Evolutionary conservation across 2,888 invertebrate genomes (phyloP), one percentile per base, ranked within the genome.

Genomic region (Gastrophysa polygoni): DNA sequence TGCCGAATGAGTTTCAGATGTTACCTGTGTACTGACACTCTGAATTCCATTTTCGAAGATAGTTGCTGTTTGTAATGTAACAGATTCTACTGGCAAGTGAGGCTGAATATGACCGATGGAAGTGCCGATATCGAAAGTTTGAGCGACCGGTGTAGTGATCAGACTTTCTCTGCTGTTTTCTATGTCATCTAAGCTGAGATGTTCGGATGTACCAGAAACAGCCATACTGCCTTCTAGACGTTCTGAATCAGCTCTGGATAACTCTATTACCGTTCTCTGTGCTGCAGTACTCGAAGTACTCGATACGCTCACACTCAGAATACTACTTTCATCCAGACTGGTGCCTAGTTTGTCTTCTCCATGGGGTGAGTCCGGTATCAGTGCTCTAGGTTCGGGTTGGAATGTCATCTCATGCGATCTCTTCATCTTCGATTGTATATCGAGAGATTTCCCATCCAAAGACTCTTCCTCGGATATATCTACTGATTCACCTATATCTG

Each of bases 331-430:
- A 64, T 87, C 87, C 44, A 87, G 69, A 71, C 86, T 87, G 0
- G 85, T 85, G 3, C 83, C 84, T 59, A 85, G 79, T 70, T 82
- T 84, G 73, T 86, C 83, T 56, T 74, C 73, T 10, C 81, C 80
- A 61, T 84, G 80, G 59, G 86, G 86, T 10, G 87, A 86, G 69
- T 86, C 78, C 14, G 77, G 70, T 63, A 78, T 78, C 43, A 80
- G 67, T 20, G 76, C 75, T 73, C 85, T 85, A 3, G 83, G 80
- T 65, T 85, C 85, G 2, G 91, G 91, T 71, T 88, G 89, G 77
- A 95, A 95, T 63, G 92, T 90, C 94, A 95, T 95, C 83, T 95
- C 95, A 71, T 92, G 91, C 0, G 94, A 95, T 63, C 95, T 85
- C 78, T 94, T 95, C 94, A 95, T 94, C 77, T 84, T 83, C 8